Conservation (phyloP, 1,140 invertebrate genomes). For the Theocolax elegans region DNA sequence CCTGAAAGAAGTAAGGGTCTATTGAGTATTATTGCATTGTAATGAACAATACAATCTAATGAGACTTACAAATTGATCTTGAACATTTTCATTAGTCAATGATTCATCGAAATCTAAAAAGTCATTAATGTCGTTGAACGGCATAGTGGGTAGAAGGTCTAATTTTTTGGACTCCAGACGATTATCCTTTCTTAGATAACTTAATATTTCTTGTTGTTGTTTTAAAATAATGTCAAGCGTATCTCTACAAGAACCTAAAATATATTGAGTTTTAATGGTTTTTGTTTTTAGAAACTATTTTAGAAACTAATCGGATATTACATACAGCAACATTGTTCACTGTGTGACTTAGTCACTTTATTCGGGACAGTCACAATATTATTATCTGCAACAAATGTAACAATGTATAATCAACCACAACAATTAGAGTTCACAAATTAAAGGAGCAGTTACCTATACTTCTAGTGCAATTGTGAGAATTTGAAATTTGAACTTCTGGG, state of each 20-base stretch:
- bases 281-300: too few relatives aligned
- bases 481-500: too few relatives aligned
- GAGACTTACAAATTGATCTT: constrained; percentile 32
- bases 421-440: too few relatives aligned
- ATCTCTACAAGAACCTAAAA: constrained; percentile 23
- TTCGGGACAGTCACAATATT: not conserved
- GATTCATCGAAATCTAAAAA: constrained; percentile 38
- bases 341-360: constrained; percentile 2
- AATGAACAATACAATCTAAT: too few relatives aligned
- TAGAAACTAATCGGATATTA: too few relatives aligned
- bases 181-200: not conserved
- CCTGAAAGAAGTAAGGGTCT: not conserved
- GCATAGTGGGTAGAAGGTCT: constrained; percentile 32
- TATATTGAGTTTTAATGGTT: not conserved
- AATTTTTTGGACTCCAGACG: not conserved
- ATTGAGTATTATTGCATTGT: too few relatives aligned
- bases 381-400: not conserved
- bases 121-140: constrained; percentile 29
- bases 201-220: constrained; percentile 27
- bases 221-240: constrained; percentile 2
- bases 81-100: constrained; percentile 28
- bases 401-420: too few relatives aligned
- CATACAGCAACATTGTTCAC: constrained; percentile 17
- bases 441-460: too few relatives aligned
- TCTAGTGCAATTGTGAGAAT: too few relatives aligned